Base-by-base conservation (phyloP, 2,888 invertebrate species). In the Sminthurinus aureus region DNA sequence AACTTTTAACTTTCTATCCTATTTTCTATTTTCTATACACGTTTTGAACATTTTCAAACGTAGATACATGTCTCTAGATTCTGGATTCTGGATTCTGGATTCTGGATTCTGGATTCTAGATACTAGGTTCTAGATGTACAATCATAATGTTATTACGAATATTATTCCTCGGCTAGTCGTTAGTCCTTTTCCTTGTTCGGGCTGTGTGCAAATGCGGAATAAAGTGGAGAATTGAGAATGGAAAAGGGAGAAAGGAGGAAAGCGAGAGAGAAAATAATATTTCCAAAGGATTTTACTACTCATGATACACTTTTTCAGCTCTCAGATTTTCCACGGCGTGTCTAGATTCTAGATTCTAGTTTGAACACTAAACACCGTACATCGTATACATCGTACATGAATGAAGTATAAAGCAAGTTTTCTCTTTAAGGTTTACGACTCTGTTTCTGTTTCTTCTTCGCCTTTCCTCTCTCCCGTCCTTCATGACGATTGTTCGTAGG, bases 391-490 rank as follows among this genome's bases (percentile, higher is more conserved):
- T 3, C 22, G 67, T 67, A 67, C 67, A 67, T 8, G 8, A 1
- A 20, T 64, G 20, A 20, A 67, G n/a, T 67, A 20, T 67, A 20
- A 67, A 20, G 71, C 71, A 71, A 71, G 71, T 71, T 71, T 71
- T 71, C 71, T 24, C 71, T 71, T 71, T 71, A 71, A 71, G 24
- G 12, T 71, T 71, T 71, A 71, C 71, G 71, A 71, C 71, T 71
- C 24, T 71, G n/a, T 71, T 71, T 71, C 71, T 71, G 8, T 52
- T 13, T 52, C 58, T 6, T 18, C 18, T 18, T 58, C 58, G 9
- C 9, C 38, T 38, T 38, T 9, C 9, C 58, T 58, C 58, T 9
- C 58, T 58, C 18, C 58, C 18, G 13, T 58, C 9, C 58, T 18
- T 58, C 71, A 20, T 71, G 71, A 71, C 71, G 20, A 24, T 71